Evolutionary conservation across 2,888 invertebrate species (phyloP).

Genomic region (Apamea monoglypha): DNA sequence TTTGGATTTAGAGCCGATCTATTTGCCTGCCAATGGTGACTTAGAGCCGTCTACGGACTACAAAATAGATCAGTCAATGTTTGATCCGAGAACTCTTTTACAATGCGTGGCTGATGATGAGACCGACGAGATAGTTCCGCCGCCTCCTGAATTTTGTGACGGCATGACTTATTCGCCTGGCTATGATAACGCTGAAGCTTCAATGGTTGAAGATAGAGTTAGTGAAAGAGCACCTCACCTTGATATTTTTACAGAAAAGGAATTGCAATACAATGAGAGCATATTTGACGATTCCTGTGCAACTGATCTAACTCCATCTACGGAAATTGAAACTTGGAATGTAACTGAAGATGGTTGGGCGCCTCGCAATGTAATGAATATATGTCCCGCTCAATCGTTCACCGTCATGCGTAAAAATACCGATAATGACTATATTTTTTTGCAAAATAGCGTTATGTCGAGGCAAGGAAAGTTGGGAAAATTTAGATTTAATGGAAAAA

Average conservation of each 20-base stretch:
- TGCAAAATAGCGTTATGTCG: conserved; percentile 25
- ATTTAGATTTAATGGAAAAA: conserved; percentile 77
- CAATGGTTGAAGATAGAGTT: neutral
- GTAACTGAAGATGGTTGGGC: conserved; percentile 66
- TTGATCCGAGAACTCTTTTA: conserved; percentile 83
- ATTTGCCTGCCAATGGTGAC: conserved; percentile 35
- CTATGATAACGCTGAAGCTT: conserved; percentile 13
- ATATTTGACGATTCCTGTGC: conserved; percentile 64
- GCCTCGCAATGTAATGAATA: conserved; percentile 23
- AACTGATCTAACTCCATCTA: conserved; percentile 67
- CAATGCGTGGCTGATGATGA: conserved; percentile 72
- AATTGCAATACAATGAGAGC: conserved; percentile 42
- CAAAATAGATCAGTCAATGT: conserved; percentile 77
- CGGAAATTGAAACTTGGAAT: conserved; percentile 80
- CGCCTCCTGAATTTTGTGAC: conserved; percentile 80
- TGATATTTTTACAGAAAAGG: conserved; percentile 13
- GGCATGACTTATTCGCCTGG: conserved; percentile 51
- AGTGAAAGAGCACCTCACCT: neutral
- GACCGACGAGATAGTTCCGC: conserved; percentile 75
- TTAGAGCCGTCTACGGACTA: conserved; percentile 57
- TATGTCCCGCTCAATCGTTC: conserved; percentile 60
- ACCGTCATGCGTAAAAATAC: conserved; percentile 67
- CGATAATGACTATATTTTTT: conserved; percentile 29
- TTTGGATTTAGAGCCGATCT: conserved; percentile 47
- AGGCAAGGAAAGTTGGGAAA: conserved; percentile 71